phyloP scores from a whole-genome alignment of 2,888 invertebrate species.

The Philereme vetulata region DNA sequence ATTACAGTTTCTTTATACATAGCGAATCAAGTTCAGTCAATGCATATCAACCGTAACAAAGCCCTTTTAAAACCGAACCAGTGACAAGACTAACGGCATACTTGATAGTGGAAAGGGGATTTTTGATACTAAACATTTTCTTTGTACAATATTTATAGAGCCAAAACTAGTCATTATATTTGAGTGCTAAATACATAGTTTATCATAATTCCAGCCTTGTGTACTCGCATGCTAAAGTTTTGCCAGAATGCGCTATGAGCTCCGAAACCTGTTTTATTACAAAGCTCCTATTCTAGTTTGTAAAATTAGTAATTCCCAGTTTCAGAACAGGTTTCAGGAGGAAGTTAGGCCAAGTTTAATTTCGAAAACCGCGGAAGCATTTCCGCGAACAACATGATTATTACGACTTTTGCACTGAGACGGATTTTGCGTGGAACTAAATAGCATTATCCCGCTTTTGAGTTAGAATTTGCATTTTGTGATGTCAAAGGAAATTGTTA shows the following conservation, averaged over 20 bases:
- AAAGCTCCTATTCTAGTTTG: constrained; percentile 30
- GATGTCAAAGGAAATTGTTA: neutral
- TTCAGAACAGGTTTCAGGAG: constrained; percentile 34
- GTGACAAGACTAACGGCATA: no score
- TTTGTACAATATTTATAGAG: no score
- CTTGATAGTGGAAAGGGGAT: neutral
- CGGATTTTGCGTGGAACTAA: constrained; percentile 13
- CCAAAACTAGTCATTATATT: constrained; percentile 1
- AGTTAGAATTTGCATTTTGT: constrained; percentile 6
- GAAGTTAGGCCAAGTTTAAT: constrained; percentile 41
- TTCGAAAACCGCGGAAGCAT: constrained; percentile 35
- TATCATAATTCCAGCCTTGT: constrained; percentile 17
- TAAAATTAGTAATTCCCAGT: constrained; percentile 33
- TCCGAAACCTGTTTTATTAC: constrained; percentile 30
- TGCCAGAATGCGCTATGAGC: constrained; percentile 23
- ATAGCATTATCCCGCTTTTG: constrained; percentile 16
- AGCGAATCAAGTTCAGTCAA: no score
- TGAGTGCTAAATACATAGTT: constrained; percentile 18
- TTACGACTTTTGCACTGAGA: constrained; percentile 17
- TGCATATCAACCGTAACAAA: no score
- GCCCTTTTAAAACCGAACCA: no score
- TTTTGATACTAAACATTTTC: no score
- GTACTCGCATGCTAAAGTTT: constrained; percentile 18
- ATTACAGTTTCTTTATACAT: no score
- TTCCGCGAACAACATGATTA: constrained; percentile 21